Evolutionary conservation across 1,140 invertebrate species (phyloP).

Genomic region (Pygmarrhopalites habei): DNA sequence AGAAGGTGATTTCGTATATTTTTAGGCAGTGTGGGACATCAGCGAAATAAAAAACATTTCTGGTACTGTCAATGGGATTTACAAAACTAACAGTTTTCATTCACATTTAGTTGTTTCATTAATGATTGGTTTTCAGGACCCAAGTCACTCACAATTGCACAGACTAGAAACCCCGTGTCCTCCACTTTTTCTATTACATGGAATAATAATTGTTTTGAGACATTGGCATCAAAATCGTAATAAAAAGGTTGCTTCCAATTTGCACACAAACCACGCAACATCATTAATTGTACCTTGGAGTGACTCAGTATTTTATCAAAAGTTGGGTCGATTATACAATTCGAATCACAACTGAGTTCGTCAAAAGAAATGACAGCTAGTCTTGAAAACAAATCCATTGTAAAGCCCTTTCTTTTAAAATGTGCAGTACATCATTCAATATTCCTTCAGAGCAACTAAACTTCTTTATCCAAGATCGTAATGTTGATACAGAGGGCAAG

Average conservation of each 20-base stretch:
- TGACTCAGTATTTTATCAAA: slow-evolving; percentile 5
- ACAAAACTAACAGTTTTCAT: not conserved
- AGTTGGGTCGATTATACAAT: slow-evolving; percentile 1
- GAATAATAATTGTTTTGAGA: slow-evolving; percentile 21
- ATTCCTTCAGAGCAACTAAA: slow-evolving; percentile 13
- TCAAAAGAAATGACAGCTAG: slow-evolving; percentile 17
- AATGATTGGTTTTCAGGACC: slow-evolving; percentile 1
- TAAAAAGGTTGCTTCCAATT: slow-evolving; percentile 37
- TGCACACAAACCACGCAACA: slow-evolving; percentile 25
- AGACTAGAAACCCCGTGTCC: slow-evolving; percentile 15
- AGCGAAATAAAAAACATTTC: slow-evolving; percentile 34
- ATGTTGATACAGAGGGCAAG: not conserved
- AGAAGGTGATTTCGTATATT: slow-evolving; percentile 32
- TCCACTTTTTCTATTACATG: slow-evolving; percentile 19
- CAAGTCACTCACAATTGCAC: slow-evolving; percentile 23
- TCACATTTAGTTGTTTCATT: not conserved
- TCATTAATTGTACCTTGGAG: slow-evolving; percentile 29
- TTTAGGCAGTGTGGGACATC: slow-evolving; percentile 37
- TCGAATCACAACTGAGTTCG: slow-evolving; percentile 12
- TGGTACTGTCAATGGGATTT: slow-evolving; percentile 10
- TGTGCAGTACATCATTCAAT: slow-evolving; percentile 5
- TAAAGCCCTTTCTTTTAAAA: not conserved
- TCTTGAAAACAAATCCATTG: not conserved
- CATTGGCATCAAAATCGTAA: slow-evolving; percentile 30
- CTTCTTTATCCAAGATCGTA: slow-evolving; percentile 6